Conservation (phyloP, 2,888 invertebrate genomes). For the Ditula angustiorana region DNA sequence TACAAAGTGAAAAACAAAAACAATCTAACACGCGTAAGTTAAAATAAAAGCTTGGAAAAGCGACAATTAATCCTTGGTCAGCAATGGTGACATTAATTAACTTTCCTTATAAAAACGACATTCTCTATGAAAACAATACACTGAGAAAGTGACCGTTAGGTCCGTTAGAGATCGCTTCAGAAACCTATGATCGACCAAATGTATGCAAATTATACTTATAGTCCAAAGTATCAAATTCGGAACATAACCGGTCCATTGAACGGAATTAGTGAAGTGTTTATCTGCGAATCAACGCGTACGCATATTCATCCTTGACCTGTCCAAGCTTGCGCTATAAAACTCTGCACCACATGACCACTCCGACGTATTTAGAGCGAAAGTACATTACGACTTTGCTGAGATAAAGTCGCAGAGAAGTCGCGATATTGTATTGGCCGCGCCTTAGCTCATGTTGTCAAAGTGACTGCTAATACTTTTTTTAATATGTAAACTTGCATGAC, state of each 20-base stretch:
- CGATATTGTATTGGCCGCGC: too few relatives aligned
- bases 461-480: too few relatives aligned
- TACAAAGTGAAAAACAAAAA: too few relatives aligned
- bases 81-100: too few relatives aligned
- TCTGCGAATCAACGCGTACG: constrained; percentile 11
- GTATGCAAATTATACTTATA: constrained; percentile 3
- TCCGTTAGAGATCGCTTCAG: neutral
- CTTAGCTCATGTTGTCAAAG: too few relatives aligned
- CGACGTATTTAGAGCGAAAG: neutral
- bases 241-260: constrained; percentile 16
- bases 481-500: too few relatives aligned
- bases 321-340: constrained; percentile 9
- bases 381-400: neutral
- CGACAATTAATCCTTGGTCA: too few relatives aligned
- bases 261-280: constrained; percentile 26
- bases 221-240: neutral
- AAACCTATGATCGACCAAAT: neutral
- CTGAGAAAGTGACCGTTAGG: too few relatives aligned
- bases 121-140: too few relatives aligned
- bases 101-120: too few relatives aligned
- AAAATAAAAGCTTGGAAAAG: too few relatives aligned
- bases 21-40: too few relatives aligned
- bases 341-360: neutral
- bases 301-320: constrained; percentile 33
- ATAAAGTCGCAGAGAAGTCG: neutral